Conservation (phyloP, 2,888 invertebrate genomes). For the Abrostola tripartita region DNA sequence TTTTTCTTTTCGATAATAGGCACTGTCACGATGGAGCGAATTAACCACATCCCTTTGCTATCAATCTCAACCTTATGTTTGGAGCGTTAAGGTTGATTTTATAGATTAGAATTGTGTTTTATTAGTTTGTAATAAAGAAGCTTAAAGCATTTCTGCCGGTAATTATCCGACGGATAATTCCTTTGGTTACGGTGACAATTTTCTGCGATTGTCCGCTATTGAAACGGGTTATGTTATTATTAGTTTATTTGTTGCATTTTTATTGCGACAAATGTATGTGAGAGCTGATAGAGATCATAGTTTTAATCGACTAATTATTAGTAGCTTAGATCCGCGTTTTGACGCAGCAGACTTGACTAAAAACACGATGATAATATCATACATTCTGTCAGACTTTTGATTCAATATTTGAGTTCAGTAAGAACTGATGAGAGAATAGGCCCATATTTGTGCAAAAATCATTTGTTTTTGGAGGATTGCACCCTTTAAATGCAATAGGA, state of each 20-base stretch:
- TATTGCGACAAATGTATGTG: slow-evolving; percentile 48
- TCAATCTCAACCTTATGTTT: slow-evolving; percentile 33
- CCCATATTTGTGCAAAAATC: too few species aligned
- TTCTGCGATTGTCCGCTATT: slow-evolving; percentile 64
- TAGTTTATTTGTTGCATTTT: slow-evolving; percentile 49
- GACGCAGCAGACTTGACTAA: slow-evolving; percentile 13
- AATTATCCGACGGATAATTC: slow-evolving; percentile 77
- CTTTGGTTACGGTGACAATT: slow-evolving; percentile 74
- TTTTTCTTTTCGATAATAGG: slow-evolving; percentile 72
- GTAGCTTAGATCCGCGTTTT: slow-evolving; percentile 24
- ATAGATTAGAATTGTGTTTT: neutral
- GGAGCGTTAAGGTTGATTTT: slow-evolving; percentile 50
- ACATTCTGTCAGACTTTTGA: too few species aligned
- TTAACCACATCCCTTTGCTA: slow-evolving; percentile 25
- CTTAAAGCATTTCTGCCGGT: slow-evolving; percentile 71
- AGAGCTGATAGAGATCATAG: slow-evolving; percentile 45
- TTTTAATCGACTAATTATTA: slow-evolving; percentile 34
- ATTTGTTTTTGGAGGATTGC: neutral
- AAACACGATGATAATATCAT: too few species aligned
- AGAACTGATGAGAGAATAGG: too few species aligned
- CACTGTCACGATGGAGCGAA: slow-evolving; percentile 60
- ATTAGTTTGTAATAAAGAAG: slow-evolving; percentile 57
- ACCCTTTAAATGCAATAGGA: too few species aligned
- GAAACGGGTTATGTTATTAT: slow-evolving; percentile 59
- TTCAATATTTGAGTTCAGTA: too few species aligned